Percentiles rank a stretch among this genome's conserved stretches.
Evolutionary conservation across 2,797 vertebrate genomes (phyloP).

Genomic region (Pterois miles): DNA sequence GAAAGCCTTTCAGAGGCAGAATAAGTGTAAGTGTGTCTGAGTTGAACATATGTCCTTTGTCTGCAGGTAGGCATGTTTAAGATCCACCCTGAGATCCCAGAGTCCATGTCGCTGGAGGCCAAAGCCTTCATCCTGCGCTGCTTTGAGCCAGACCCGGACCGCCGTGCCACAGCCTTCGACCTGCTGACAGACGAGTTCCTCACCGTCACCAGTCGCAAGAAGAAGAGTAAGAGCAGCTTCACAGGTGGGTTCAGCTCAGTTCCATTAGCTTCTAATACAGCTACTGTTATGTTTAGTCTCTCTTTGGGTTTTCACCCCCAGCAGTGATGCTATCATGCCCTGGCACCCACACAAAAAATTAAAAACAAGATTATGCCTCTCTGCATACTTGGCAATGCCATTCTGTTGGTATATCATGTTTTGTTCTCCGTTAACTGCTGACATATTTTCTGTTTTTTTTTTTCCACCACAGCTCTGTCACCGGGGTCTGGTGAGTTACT

Average conservation of each 20-base stretch:
- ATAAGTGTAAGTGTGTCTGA: background rate
- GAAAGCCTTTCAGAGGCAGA: background rate
- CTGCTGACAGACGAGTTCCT: constrained; percentile 97
- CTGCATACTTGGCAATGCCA: constrained; percentile 21
- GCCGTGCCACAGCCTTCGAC: constrained; percentile 91
- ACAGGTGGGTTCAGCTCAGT: constrained; percentile 79
- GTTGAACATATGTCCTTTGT: background rate
- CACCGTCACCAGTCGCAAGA: constrained; percentile 96
- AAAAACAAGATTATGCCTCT: background rate
- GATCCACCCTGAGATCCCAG: constrained; percentile 98
- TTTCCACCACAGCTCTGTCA: constrained; percentile 84
- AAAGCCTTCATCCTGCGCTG: constrained; percentile 96
- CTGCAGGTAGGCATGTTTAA: constrained; percentile 98
- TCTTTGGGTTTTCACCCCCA: background rate
- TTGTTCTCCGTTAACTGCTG: constrained; percentile 30
- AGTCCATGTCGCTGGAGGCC: constrained; percentile 96
- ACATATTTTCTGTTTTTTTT: constrained; percentile 26
- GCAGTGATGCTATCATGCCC: background rate
- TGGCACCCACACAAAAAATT: background rate
- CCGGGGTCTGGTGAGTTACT: constrained; percentile 91
- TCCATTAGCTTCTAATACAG: background rate
- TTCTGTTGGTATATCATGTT: constrained; percentile 6
- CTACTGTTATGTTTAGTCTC: no score
- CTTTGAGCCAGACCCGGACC: constrained; percentile 96
- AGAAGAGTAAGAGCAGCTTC: constrained; percentile 88